Evolutionary conservation across 2,888 invertebrate species (phyloP).

Genomic region (Orchesellides sinensis): DNA sequence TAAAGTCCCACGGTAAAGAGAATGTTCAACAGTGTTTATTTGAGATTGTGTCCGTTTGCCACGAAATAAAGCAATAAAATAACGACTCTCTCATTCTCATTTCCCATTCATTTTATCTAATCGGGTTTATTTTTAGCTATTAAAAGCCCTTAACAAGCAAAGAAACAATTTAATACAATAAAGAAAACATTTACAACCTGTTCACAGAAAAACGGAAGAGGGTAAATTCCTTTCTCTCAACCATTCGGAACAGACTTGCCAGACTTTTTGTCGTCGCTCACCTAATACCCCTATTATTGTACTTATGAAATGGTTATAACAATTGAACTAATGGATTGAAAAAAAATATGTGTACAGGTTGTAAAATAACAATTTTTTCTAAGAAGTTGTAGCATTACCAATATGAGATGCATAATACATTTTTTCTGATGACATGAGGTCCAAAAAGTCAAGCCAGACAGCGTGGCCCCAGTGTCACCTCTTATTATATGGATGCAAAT

Average conservation of each 20-base stretch:
- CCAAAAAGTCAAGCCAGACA: conserved; percentile 62
- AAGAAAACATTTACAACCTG: neutral
- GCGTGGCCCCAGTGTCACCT: conserved; percentile 63
- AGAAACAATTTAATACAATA: neutral
- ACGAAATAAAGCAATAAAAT: conserved; percentile 17
- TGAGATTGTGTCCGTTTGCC: no score
- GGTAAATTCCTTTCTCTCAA: neutral
- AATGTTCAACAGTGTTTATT: no score
- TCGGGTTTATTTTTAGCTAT: neutral
- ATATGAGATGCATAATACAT: neutral
- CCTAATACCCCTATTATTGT: no score
- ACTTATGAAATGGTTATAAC: neutral
- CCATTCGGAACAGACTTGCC: neutral
- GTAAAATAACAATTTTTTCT: conserved; percentile 32
- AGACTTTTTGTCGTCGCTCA: conserved; percentile 49
- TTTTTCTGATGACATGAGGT: conserved; percentile 45
- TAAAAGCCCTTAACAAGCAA: neutral
- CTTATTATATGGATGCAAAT: neutral
- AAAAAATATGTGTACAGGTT: conserved; percentile 16
- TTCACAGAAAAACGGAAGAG: neutral
- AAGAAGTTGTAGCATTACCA: neutral
- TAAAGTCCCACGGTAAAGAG: no score
- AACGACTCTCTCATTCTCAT: neutral
- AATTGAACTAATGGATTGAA: conserved; percentile 26
- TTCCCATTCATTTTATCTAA: neutral